Base-by-base conservation (phyloP, 2,113 vertebrate species). In the Rhynchomys soricoides region DNA sequence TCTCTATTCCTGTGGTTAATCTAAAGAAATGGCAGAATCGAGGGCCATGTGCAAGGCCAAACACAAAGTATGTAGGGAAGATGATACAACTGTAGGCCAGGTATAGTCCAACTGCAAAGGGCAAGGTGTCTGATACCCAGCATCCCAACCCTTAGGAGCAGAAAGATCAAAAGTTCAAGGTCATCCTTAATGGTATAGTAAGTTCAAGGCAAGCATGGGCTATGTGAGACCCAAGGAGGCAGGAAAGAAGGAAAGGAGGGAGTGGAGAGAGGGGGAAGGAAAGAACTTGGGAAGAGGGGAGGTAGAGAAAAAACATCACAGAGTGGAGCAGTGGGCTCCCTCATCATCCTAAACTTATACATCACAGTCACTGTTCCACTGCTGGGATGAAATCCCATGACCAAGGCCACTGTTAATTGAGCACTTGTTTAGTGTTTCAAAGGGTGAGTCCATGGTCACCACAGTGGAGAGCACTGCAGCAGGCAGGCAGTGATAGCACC, bases 61-160 rank as follows among this genome's bases (percentile, higher is more conserved):
- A 24, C 1, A 11, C 21, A 24, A 52, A 26, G 12, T 3, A 19
- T 0, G 13, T 3, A 57, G 8, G 10, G 19, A 50, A 21, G 8
- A 59, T 22, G 31, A 37, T 52, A 52, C 48, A 52, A 11, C 37
- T 7, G 29, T 24, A 34, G 48, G 7, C 12, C n/a, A 7, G 11
- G 48, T 50, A 22, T n/a, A 37, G 29, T 34, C 50, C 57, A 10
- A 7, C 34, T 48, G 45, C 19, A 70, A 31, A 66, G 19, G 6
- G 21, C 19, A 66, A 48, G 5, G 24, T 0, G 48, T 52, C 50
- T 50, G 62, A 13, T 50, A 48, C 5, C 31, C 43, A 50, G 43
- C 31, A 68, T 86, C n/a, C 22, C 5, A 59, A 59, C 37, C 55
- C 37, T 40, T 82, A 59, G 6, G 12, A 29, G 43, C 57, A 66